These are phyloP conservation scores for Crenuchus spilurus DNA, from an alignment of 2,797 vertebrate genomes.

Conservation along the genomic window DNA sequence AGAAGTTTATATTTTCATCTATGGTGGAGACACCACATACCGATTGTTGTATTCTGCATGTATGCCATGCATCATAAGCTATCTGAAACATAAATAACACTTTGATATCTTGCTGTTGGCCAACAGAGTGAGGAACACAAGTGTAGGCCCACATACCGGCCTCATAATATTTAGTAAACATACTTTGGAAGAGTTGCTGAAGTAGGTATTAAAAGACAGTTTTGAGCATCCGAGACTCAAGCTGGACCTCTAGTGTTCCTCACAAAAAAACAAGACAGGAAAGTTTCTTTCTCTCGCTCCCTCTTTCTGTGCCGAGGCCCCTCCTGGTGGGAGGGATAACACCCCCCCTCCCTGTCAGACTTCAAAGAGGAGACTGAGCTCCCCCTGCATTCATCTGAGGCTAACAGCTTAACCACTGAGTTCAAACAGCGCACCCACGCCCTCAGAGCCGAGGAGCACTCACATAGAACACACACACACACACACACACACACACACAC, in stretches of 20 bases:
- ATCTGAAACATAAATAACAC: too few species aligned
- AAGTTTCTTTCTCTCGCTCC: constrained; percentile 35
- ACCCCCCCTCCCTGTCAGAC: constrained; percentile 61
- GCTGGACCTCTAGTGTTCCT: constrained; percentile 60
- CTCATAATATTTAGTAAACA: too few species aligned
- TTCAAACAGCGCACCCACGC: constrained; percentile 61
- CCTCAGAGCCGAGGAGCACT: constrained; percentile 42
- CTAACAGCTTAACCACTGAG: constrained; percentile 63
- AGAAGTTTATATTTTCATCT: too few species aligned
- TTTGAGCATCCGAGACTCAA: constrained; percentile 51
- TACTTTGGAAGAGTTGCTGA: constrained; percentile 20
- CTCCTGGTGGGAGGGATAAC: constrained; percentile 71
- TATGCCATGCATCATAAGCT: too few species aligned
- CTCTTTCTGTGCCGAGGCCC: constrained; percentile 42
- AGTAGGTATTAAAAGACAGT: constrained; percentile 26
- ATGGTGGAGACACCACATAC: too few species aligned
- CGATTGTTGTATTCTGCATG: too few species aligned
- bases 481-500: constrained; percentile 1
- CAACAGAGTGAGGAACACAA: neutral
- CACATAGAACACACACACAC: constrained; percentile 17
- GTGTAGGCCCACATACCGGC: neutral
- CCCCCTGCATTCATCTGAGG: constrained; percentile 64
- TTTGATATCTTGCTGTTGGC: too few species aligned
- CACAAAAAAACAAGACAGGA: constrained; percentile 45
- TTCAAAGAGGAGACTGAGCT: constrained; percentile 75